These are phyloP conservation scores for Lepidochitona cinerea DNA, from an alignment of 2,888 invertebrate genomes.

Conservation along the genomic window DNA sequence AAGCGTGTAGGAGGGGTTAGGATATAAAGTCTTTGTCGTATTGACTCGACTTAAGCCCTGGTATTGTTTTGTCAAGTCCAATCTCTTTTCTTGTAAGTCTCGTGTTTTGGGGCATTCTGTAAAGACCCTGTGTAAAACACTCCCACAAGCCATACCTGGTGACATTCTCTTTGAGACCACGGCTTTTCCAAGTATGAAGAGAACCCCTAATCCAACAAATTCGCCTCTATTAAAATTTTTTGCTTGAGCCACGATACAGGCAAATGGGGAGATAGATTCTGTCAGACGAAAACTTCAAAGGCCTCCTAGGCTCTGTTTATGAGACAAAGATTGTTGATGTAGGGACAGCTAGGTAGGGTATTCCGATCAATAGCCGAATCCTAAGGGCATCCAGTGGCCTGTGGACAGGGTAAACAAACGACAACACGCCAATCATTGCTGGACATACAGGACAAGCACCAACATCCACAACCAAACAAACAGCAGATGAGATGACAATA, in stretches of 20 bases:
- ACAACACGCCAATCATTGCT: not conserved
- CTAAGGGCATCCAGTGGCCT: not conserved
- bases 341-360: no score
- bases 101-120: not conserved
- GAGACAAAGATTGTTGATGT: no score
- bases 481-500: no score
- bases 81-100: not conserved
- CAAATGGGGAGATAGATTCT: not conserved
- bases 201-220: constrained; percentile 7
- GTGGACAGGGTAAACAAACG: not conserved
- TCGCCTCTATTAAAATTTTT: constrained; percentile 6
- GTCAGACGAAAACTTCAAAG: not conserved
- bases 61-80: not conserved
- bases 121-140: not conserved
- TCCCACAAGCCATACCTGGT: not conserved
- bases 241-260: not conserved
- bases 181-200: not conserved
- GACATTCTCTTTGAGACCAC: not conserved
- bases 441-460: not conserved
- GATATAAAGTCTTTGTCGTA: no score
- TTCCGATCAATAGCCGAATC: no score
- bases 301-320: no score
- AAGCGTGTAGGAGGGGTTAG: no score
- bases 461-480: not conserved
- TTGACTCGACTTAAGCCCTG: not conserved